Conservation (phyloP, 1,140 invertebrate species). For the Globodera ellingtonae region DNA sequence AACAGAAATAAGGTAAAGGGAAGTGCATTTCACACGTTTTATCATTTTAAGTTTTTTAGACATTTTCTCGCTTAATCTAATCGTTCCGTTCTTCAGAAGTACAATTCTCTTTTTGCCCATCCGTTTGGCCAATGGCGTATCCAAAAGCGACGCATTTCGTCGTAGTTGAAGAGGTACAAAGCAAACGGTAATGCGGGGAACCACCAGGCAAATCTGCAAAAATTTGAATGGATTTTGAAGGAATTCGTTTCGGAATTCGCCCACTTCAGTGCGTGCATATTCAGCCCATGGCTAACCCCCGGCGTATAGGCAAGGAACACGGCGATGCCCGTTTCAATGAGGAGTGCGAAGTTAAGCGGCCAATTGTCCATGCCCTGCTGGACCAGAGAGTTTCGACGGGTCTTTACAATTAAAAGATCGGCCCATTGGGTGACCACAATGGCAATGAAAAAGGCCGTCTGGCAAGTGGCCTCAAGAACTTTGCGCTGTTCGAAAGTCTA, state of each 20-base stretch:
- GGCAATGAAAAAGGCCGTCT: conserved; percentile 67
- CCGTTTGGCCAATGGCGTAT: conserved; percentile 92
- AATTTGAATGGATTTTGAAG: conserved; percentile 22
- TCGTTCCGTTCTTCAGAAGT: conserved; percentile 65
- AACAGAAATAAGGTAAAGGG: no score
- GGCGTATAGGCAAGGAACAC: conserved; percentile 91
- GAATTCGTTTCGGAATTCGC: conserved; percentile 63
- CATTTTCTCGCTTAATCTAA: background rate
- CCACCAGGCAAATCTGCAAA: conserved; percentile 92
- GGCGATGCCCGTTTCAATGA: conserved; percentile 89
- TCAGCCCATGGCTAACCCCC: conserved; percentile 90
- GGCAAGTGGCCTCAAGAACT: conserved; percentile 67
- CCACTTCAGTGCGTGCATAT: conserved; percentile 94
- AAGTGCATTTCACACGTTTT: background rate
- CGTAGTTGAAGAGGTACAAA: conserved; percentile 68
- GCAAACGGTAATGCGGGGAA: conserved; percentile 84
- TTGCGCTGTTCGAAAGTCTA: conserved; percentile 67
- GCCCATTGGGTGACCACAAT: conserved; percentile 68
- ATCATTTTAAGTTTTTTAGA: background rate
- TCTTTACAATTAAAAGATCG: conserved; percentile 67
- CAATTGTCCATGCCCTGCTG: conserved; percentile 75
- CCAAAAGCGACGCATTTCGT: conserved; percentile 88
- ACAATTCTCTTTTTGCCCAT: conserved; percentile 97
- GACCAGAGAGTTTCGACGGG: conserved; percentile 66
- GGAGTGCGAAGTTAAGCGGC: conserved; percentile 88